Base-by-base conservation (phyloP, 1,140 invertebrate genomes). In the Heterodera carotae region DNA sequence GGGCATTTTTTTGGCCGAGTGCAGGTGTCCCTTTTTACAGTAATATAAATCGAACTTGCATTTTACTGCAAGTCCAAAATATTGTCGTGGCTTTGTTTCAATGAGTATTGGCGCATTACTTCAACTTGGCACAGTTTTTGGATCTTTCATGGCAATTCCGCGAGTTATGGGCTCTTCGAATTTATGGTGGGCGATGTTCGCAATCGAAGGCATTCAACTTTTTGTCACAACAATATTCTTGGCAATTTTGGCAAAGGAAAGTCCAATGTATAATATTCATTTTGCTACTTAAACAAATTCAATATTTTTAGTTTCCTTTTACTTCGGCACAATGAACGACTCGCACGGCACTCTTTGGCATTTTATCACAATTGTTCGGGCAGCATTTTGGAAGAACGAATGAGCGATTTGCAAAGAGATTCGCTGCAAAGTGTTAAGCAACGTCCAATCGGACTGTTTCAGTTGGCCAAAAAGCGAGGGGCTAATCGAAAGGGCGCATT, bases 101-200 rank as follows among this genome's bases (percentile, higher is more conserved):
- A 84, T 84, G 84, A 85, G 81, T 29, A 87, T 80, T 22, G 84
- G 84, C 29, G 64, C 84, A 25, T 78, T 85, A 59, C 80, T 84
- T 62, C 84, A 84, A 75, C 31, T 87, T 5, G 84, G 84, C 59
- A 84, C 82, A 15, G 79, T 84, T 39, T 48, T 80, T 60, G 84
- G 84, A 22, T 84, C 84, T 10, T 71, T 87, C n/a, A 27, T 85
- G 48, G 84, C 76, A 5, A 87, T 84, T 82, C 84, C 84, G n/a
- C 56, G 73, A 7, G 73, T 84, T 27, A 75, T 84, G 43, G 85
- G 84, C 69, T 82, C 80, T n/a, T 39, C 60, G 5, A 67, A 75
- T n/a, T 18, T 67, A 29, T 84, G 84, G 84, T 84, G 84, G 80
- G 43, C 77, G 8, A 79, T 84, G 34, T 84, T 87, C 69, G 62